Conservation (phyloP, 2,888 invertebrate genomes). For the Rambutsinella grinnellia region DNA sequence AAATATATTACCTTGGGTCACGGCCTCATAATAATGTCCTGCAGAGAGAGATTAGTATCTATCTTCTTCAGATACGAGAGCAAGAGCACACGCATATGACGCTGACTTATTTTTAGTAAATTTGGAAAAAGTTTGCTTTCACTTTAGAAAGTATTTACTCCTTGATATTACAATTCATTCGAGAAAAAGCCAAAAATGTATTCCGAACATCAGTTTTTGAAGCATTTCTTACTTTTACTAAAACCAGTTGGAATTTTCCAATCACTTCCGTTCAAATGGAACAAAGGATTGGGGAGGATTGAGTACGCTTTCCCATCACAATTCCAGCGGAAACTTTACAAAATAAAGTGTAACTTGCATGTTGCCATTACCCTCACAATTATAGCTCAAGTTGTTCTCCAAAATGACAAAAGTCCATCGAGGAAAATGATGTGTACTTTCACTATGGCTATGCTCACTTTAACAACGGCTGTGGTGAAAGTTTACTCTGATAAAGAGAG, state of each 20-base stretch:
- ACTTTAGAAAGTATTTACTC: no score
- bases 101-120: no score
- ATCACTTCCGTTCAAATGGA: conserved; percentile 22
- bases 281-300: background rate
- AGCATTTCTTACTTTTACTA: conserved; percentile 18
- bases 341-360: conserved; percentile 23
- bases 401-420: background rate
- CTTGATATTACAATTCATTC: no score
- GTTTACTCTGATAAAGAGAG: conserved; percentile 8
- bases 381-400: background rate
- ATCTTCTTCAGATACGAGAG: no score
- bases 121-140: no score
- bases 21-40: no score
- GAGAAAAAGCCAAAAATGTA: no score
- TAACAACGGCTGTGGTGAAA: conserved; percentile 14
- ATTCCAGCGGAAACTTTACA: background rate
- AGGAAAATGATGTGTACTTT: conserved; percentile 21
- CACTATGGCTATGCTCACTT: conserved; percentile 20
- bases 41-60: no score
- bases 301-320: background rate
- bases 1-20: no score
- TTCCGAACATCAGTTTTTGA: background rate
- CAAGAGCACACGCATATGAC: no score
- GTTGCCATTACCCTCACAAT: conserved; percentile 4
- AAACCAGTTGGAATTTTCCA: conserved; percentile 23